Evolutionary conservation across 2,888 invertebrate genomes (phyloP), one percentile per base, ranked within the genome.

Genomic region (Epirrhoe alternata): DNA sequence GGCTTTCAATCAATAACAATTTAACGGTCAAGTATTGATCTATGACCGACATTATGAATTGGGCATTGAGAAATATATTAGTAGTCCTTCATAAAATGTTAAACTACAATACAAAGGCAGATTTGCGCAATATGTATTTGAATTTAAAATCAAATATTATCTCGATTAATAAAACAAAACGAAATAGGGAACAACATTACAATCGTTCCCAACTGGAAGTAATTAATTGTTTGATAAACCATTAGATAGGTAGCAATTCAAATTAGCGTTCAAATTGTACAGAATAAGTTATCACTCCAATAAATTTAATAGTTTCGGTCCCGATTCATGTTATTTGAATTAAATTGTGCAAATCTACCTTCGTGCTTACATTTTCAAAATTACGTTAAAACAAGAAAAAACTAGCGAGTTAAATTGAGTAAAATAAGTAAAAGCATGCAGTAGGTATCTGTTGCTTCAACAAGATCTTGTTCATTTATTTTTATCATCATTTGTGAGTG

Each of bases 21-120:
- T 76, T 76, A 74, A 42, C 61, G 63, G 61, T 64, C 69, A 73
- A 64, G 70, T 73, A 77, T 80, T 74, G 76, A 76, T 75, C 74
- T 71, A 72, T 82, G 86, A 77, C 84, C 83, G 72, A 82, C 75
- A 86, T 86, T 75, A 70, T 74, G 76, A 80, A 77, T 79, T 74
- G 69, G 55, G 59, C 67, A 71, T 69, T 71, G 73, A 17, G 31
- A 38, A 38, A 38, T 38, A 45, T n/a, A 14, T 14, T n/a, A 45
- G 4, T 45, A 16, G 4, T 55, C 10, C 16, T 52, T 24, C 24
- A 45, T 30, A 47, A 35, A 45, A 47, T 17, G 12, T 24, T 51
- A 35, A 30, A 52, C 51, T 53, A 56, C 56, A 60, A 51, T 54
- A 50, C 57, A 57, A 57, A 61, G 38, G 47, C 12, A 62, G 47